A percentile compares a stretch with the other conserved stretches of the same genome.
Evolutionary conservation across 2,797 vertebrate species (phyloP).

Genomic region (Decapterus maruadsi): DNA sequence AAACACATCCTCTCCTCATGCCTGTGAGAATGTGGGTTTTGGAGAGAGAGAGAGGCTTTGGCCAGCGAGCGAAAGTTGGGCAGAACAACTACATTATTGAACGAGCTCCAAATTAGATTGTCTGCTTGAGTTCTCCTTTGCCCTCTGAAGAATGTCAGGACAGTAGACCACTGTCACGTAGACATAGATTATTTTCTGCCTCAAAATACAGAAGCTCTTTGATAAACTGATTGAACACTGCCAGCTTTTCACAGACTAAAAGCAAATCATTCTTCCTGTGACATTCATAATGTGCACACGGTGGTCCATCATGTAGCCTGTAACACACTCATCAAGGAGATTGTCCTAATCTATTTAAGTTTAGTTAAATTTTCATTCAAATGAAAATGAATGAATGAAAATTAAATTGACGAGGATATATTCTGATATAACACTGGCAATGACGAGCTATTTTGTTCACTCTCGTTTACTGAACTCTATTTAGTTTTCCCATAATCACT

Average conservation of each 20-base stretch:
- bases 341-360: neutral
- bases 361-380: neutral
- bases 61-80: conserved; percentile 19
- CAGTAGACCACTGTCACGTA: conserved; percentile 43
- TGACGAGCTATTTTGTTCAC: too few species aligned
- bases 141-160: conserved; percentile 45
- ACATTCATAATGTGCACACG: neutral
- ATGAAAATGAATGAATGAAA: too few species aligned
- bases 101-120: conserved; percentile 36
- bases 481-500: too few species aligned
- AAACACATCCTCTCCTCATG: conserved; percentile 24
- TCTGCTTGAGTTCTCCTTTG: conserved; percentile 48
- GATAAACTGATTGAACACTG: conserved; percentile 20
- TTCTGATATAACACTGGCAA: too few species aligned
- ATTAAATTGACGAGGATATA: too few species aligned
- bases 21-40: conserved; percentile 13
- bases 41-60: conserved; percentile 8
- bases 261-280: neutral
- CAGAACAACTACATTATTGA: conserved; percentile 38
- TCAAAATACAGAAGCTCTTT: conserved; percentile 35
- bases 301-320: neutral
- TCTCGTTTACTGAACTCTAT: too few species aligned
- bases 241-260: conserved; percentile 3
- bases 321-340: neutral
- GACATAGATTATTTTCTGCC: conserved; percentile 5